Evolutionary conservation across 2,797 vertebrate species (phyloP).

Genomic region (Atherinosoma microstoma): DNA sequence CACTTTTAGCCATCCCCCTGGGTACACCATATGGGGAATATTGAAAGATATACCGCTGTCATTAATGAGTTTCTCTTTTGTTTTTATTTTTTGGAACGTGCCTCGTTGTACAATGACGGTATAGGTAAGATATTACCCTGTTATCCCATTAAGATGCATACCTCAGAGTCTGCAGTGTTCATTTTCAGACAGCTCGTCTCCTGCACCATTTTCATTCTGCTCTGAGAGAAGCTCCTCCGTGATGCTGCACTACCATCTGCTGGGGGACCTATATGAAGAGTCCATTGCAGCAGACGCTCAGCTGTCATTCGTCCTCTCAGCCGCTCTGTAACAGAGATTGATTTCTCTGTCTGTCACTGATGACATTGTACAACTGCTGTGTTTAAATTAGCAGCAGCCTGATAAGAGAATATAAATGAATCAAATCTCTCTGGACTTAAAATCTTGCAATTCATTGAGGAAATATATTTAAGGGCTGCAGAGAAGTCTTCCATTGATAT

Average conservation of each 20-base stretch:
- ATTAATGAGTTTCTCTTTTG: conserved; percentile 57
- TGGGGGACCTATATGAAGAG: conserved; percentile 57
- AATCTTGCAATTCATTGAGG: conserved; percentile 54
- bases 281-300: conserved; percentile 27
- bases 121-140: conserved; percentile 70
- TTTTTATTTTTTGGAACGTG: conserved; percentile 48
- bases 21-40: conserved; percentile 72
- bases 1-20: conserved; percentile 70
- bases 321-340: conserved; percentile 56
- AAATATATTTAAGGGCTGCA: conserved; percentile 48
- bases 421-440: conserved; percentile 55
- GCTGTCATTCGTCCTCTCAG: conserved; percentile 29
- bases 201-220: conserved; percentile 72
- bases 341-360: conserved; percentile 76
- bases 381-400: conserved; percentile 66
- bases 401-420: conserved; percentile 72
- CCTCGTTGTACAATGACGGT: conserved; percentile 68
- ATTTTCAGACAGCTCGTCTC: conserved; percentile 72
- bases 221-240: conserved; percentile 43
- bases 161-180: conserved; percentile 68
- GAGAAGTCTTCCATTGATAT: conserved; percentile 58
- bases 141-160: conserved; percentile 71
- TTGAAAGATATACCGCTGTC: conserved; percentile 72
- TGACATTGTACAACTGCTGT: conserved; percentile 74
- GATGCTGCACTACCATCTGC: conserved; percentile 79